Evolutionary conservation across 2,113 vertebrate genomes (phyloP).

Genomic region (Lamprotornis superbus): DNA sequence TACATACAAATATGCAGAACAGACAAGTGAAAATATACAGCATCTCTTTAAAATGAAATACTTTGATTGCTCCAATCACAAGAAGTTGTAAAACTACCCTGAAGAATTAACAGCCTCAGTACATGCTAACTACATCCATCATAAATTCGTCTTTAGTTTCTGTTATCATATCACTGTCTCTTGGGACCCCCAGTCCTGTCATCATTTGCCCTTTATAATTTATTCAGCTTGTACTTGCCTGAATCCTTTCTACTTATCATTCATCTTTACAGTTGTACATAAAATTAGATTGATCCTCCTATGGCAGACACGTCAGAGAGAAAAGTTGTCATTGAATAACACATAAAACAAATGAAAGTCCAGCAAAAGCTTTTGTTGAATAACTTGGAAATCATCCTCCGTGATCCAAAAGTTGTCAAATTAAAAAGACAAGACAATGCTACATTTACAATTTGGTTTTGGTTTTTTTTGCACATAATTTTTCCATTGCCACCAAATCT

Average conservation of each 20-base stretch:
- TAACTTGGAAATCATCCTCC: slow-evolving; percentile 14
- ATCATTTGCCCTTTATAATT: slow-evolving; percentile 86
- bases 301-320: slow-evolving; percentile 59
- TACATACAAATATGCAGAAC: slow-evolving; percentile 36
- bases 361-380: slow-evolving; percentile 46
- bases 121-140: slow-evolving; percentile 79
- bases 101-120: slow-evolving; percentile 76
- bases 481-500: background rate
- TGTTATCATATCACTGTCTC: slow-evolving; percentile 80
- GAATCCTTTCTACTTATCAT: slow-evolving; percentile 80
- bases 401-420: background rate
- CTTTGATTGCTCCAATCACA: slow-evolving; percentile 72
- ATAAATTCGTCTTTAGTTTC: slow-evolving; percentile 79
- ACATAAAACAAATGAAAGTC: slow-evolving; percentile 47
- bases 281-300: slow-evolving; percentile 80
- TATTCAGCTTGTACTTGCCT: slow-evolving; percentile 81
- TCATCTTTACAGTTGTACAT: slow-evolving; percentile 84
- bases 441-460: background rate
- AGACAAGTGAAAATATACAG: slow-evolving; percentile 63
- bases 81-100: slow-evolving; percentile 74
- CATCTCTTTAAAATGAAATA: slow-evolving; percentile 70
- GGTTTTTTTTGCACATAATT: background rate
- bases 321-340: slow-evolving; percentile 66
- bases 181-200: slow-evolving; percentile 75
- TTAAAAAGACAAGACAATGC: background rate